Conservation (phyloP, 2,888 invertebrate species). For the Nomada ruficornis region DNA sequence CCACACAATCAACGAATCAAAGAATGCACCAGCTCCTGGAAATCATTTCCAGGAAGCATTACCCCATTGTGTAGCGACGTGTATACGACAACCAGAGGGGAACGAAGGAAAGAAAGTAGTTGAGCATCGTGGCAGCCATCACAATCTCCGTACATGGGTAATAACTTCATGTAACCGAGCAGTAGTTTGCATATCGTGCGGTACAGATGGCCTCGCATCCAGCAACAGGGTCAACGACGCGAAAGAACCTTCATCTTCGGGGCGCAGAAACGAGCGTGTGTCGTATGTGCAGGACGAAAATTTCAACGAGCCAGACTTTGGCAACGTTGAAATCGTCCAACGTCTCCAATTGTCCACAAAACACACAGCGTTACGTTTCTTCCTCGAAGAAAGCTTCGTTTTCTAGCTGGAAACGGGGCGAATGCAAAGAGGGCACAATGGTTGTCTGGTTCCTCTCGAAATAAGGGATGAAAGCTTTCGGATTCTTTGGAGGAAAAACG, state of each 20-base stretch:
- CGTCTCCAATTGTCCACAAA: neutral
- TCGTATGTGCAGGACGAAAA: constrained; percentile 13
- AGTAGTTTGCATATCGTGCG: constrained; percentile 61
- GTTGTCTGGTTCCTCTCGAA: no score
- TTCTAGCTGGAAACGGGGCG: neutral
- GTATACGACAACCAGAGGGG: neutral
- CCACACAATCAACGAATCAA: neutral
- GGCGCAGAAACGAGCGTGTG: neutral
- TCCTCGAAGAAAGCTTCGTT: neutral
- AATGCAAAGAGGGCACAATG: neutral
- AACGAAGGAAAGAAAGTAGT: constrained; percentile 31
- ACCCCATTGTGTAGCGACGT: neutral
- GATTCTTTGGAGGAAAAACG: no score
- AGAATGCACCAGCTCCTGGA: neutral
- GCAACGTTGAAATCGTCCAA: neutral
- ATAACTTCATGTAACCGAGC: constrained; percentile 59
- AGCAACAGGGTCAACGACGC: constrained; percentile 50
- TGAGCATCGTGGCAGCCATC: constrained; percentile 14
- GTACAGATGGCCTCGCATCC: constrained; percentile 23
- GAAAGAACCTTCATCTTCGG: constrained; percentile 20
- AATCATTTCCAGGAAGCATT: neutral
- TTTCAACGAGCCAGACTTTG: neutral
- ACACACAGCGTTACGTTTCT: no score
- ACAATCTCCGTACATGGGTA: constrained; percentile 47
- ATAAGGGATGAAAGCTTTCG: no score